A percentile compares a stretch with the other conserved stretches of the same genome.
These are phyloP conservation scores for Oscheius sp. DNA, from an alignment of 2,888 invertebrate genomes.

Conservation along the genomic window DNA sequence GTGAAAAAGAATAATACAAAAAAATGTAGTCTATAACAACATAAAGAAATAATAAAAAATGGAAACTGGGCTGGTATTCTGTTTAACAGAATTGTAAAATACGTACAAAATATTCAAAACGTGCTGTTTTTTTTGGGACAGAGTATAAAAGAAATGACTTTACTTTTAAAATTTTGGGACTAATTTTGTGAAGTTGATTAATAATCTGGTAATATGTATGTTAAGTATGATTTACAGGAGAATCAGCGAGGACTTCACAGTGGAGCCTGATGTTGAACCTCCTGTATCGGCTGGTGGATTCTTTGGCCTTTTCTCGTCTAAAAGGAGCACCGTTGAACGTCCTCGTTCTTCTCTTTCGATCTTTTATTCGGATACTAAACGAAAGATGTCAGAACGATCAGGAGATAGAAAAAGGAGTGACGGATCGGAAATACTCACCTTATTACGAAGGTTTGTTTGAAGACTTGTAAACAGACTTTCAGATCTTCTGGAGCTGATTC, in stretches of 20 bases:
- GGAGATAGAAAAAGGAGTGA: neutral
- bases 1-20: too few relatives aligned
- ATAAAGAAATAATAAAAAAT: too few relatives aligned
- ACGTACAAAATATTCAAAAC: too few relatives aligned
- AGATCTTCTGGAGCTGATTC: slow-evolving; percentile 46
- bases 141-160: too few relatives aligned
- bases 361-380: slow-evolving; percentile 30
- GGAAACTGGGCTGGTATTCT: too few relatives aligned
- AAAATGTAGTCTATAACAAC: too few relatives aligned
- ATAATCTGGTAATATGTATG: too few relatives aligned
- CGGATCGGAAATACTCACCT: slow-evolving; percentile 3
- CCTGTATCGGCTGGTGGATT: neutral
- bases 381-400: slow-evolving; percentile 33
- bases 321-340: slow-evolving; percentile 38
- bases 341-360: slow-evolving; percentile 45
- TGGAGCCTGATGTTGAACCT: neutral
- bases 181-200: too few relatives aligned
- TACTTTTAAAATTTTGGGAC: too few relatives aligned
- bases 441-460: neutral
- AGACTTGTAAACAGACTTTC: neutral
- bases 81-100: slow-evolving; percentile 34
- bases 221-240: neutral
- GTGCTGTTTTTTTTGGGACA: too few relatives aligned
- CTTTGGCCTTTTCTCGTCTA: slow-evolving; percentile 37
- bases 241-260: neutral